Evolutionary conservation across 2,888 invertebrate genomes (phyloP), one percentile per base, ranked within the genome.

Genomic region (Liposcelis brunnea): DNA sequence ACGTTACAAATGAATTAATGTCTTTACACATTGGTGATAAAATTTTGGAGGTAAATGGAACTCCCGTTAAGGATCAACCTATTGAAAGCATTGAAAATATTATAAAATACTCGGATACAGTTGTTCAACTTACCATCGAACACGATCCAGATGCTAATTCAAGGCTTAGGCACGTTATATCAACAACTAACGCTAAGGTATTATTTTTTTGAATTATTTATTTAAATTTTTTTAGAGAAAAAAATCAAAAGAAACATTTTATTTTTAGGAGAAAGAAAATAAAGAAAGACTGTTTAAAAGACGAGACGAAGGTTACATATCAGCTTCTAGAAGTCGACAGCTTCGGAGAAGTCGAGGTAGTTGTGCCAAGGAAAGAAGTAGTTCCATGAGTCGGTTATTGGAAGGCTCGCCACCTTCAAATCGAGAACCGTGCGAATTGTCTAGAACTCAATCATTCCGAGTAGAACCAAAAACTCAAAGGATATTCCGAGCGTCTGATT

Each of bases 31-130:
- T 91, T 53, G 93, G 93, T n/a, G 93, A 93, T 65, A 73, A 80
- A 56, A 87, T 94, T 52, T 67, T 93, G 50, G 93, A 93, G 69
- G 86, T 93, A 42, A 90, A 93, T 68, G 91, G 93, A 2, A 77
- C 84, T 0, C 84, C 89, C 1, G 81, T 90, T 1, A 77, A 75
- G 57, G 81, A 83, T 57, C 77, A 80, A 44, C 78, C 84, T 1
- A 68, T 86, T 42, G 79, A 83, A 50, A 85, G 78, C 53, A 77
- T 83, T 46, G 83, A 86, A 60, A 75, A 77, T 59, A 68, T 80
- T 31, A 71, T 85, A 47, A 69, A 75, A 48, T 75, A 75, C 55
- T 75, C 81, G 0, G 79, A 81, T 55, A 72, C 77, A 46, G 74
- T 79, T 48, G 62, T 86, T 48, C 66, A 84, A 75, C 64, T 91